These are phyloP conservation scores for Dascyllus trimaculatus DNA, from an alignment of 2,113 vertebrate genomes.

Conservation along the genomic window DNA sequence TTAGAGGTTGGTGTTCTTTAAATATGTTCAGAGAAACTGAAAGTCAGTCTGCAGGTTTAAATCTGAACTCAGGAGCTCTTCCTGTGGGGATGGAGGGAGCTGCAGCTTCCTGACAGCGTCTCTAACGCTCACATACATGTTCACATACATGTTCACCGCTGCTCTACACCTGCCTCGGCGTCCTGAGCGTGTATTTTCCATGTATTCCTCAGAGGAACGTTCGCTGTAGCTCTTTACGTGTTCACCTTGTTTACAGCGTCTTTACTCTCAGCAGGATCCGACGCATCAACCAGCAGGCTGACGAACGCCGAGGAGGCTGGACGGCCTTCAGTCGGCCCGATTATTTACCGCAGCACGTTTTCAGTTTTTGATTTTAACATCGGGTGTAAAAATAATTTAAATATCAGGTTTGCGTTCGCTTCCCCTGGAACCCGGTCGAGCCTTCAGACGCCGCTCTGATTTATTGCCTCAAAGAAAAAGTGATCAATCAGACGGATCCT, in stretches of 20 bases:
- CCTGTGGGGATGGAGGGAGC: too few relatives aligned
- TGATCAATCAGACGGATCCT: slow-evolving; percentile 44
- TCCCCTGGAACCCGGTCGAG: background rate
- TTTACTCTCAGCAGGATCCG: slow-evolving; percentile 74
- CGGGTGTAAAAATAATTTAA: background rate
- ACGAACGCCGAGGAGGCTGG: slow-evolving; percentile 54
- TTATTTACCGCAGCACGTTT: slow-evolving; percentile 38
- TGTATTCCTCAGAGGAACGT: slow-evolving; percentile 59
- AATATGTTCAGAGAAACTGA: too few relatives aligned
- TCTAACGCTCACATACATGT: background rate
- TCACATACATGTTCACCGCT: slow-evolving; percentile 60
- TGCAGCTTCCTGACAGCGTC: too few relatives aligned
- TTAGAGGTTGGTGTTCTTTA: too few relatives aligned
- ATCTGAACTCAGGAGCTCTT: too few relatives aligned
- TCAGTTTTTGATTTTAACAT: background rate
- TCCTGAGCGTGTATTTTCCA: slow-evolving; percentile 60
- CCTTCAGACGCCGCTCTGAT: slow-evolving; percentile 24
- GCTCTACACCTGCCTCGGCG: too few relatives aligned
- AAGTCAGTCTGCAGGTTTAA: too few relatives aligned
- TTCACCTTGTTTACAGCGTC: slow-evolving; percentile 70
- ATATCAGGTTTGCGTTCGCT: slow-evolving; percentile 3
- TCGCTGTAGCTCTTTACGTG: slow-evolving; percentile 60
- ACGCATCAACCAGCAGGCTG: slow-evolving; percentile 68
- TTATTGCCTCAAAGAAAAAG: slow-evolving; percentile 30
- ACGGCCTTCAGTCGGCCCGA: slow-evolving; percentile 36